Evolutionary conservation across 2,888 invertebrate species (phyloP), one percentile per base, ranked within the genome.

Genomic region (Julus scanicus): DNA sequence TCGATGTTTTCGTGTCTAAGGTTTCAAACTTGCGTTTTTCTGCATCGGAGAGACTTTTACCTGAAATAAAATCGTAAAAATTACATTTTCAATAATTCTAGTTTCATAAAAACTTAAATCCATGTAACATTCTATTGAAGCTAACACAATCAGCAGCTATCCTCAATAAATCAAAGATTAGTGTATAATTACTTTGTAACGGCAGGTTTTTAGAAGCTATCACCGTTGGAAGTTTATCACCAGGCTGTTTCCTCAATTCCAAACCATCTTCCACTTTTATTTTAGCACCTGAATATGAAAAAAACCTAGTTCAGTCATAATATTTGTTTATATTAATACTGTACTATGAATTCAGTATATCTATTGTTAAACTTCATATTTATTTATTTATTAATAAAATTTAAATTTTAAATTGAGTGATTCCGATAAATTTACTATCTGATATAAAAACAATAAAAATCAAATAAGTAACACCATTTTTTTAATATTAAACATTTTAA

Each of bases 171-270:
- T 20, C n/a, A 71, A 71, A 71, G 29, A 29, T 29, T 29, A 29
- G 29, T 29, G 29, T 84, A 39, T 84, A 84, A 84, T 84, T 84
- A 84, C 84, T 84, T 84, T 40, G 44, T 2, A 39, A 11, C 40
- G 84, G 44, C 37, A 84, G 20, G 20, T 71, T 71, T 71, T 71
- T 71, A 40, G 40, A 84, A 39, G 44, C 9, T 9, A 84, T 84
- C 39, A 84, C 84, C 17, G 40, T 48, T 13, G 48, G 48, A n/a
- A 84, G 39, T 84, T 84, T 84, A n/a, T 84, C 84, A 20, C 48
- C 84, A 0, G 84, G 40, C 13, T 13, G 84, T 84, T 84, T 84
- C 15, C 84, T 4, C 11, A 84, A 84, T 44, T 84, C 48, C 39
- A 84, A 2, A n/a, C 20, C 84, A 84, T 17, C 84, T 13, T 6